phyloP scores from a whole-genome alignment of 2,888 invertebrate species.

The Meiosimyza decipiens region DNA sequence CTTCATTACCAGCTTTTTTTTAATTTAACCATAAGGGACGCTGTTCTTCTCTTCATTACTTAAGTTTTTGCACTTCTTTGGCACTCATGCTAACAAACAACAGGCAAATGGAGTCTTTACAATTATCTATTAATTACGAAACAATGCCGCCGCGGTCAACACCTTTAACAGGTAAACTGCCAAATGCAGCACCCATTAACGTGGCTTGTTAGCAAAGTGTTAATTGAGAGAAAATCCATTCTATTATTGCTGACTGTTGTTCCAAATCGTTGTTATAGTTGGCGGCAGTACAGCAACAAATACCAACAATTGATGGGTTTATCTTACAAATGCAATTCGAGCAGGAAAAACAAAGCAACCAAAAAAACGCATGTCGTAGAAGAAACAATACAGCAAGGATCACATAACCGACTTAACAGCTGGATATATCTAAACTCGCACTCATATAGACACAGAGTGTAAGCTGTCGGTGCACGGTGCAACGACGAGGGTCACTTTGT shows the following conservation, averaged over 20 bases:
- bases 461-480: neutral
- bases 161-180: slow-evolving; percentile 29
- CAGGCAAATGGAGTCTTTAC: slow-evolving; percentile 42
- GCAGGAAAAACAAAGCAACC: neutral
- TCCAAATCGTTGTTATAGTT: neutral
- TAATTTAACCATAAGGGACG: too few species aligned
- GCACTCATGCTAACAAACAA: too few species aligned
- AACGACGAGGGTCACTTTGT: neutral
- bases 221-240: slow-evolving; percentile 38
- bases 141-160: slow-evolving; percentile 47
- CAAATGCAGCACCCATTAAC: slow-evolving; percentile 16
- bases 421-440: neutral
- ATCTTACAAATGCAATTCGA: slow-evolving; percentile 9
- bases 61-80: too few species aligned
- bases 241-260: slow-evolving; percentile 10
- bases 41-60: too few species aligned
- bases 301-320: neutral
- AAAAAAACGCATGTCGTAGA: neutral
- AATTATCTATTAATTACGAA: slow-evolving; percentile 55
- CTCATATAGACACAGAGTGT: neutral
- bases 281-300: neutral
- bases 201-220: slow-evolving; percentile 34
- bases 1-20: too few species aligned
- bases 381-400: slow-evolving; percentile 1
- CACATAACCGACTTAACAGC: slow-evolving; percentile 32